These are phyloP conservation scores for Lycopodina hypogea DNA, from an alignment of 37 sponge, comb jelly and placozoan genomes.

Conservation along the genomic window DNA sequence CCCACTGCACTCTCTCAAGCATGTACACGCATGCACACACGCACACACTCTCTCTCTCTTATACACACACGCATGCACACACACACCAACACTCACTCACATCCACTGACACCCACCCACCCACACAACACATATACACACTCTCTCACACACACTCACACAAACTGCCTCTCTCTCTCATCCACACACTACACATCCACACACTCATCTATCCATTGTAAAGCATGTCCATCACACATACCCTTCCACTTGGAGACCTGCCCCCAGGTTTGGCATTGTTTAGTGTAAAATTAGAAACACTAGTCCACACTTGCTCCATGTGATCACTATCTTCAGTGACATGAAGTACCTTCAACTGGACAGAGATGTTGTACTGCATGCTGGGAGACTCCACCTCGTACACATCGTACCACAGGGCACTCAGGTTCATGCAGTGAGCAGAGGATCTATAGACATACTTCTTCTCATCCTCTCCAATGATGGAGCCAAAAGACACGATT, in stretches of 20 bases:
- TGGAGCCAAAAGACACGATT: not conserved
- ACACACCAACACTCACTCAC: too few species aligned
- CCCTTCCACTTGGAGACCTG: conserved; percentile 67
- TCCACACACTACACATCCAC: not conserved
- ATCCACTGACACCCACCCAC: too few species aligned
- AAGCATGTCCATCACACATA: conserved; percentile 5
- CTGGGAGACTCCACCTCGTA: conserved; percentile 51
- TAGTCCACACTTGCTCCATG: conserved; percentile 32
- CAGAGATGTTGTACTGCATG: conserved; percentile 62
- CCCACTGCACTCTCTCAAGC: not conserved
- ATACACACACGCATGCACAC: too few species aligned
- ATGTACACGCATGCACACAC: not conserved
- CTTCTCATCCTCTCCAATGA: not conserved
- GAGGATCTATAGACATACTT: conserved; percentile 13
- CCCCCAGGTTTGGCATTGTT: conserved; percentile 45
- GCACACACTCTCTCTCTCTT: not conserved
- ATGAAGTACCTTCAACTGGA: conserved; percentile 13
- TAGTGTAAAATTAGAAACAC: conserved; percentile 45
- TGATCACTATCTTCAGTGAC: not conserved
- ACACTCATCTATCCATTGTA: not conserved
- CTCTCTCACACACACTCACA: not conserved
- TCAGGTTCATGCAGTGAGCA: conserved; percentile 59
- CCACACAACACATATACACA: not conserved
- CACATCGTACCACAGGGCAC: conserved; percentile 72
- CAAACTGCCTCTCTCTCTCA: too few species aligned